These are phyloP conservation scores for Ctenopoma kingsleyae DNA, from an alignment of 2,797 vertebrate genomes.

Conservation along the genomic window DNA sequence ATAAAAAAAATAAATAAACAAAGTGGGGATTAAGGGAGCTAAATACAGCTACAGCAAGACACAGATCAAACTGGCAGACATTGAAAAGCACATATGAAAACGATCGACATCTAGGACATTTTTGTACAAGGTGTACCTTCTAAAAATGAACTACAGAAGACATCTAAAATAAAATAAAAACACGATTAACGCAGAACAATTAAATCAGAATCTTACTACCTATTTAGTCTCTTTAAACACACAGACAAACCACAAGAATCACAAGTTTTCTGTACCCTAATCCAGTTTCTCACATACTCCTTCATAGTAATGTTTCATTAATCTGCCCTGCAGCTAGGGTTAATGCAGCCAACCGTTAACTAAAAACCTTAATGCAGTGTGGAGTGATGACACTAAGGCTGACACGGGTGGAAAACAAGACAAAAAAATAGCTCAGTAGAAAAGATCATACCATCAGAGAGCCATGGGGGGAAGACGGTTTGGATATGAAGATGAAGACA, in stretches of 20 bases:
- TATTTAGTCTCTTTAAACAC: slow-evolving; percentile 46
- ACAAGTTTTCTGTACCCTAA: slow-evolving; percentile 44
- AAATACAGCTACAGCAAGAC: slow-evolving; percentile 72
- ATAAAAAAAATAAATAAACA: slow-evolving; percentile 42
- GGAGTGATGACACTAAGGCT: slow-evolving; percentile 55
- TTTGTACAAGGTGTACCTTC: slow-evolving; percentile 53
- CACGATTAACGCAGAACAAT: slow-evolving; percentile 42
- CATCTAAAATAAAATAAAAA: slow-evolving; percentile 38
- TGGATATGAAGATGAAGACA: slow-evolving; percentile 62
- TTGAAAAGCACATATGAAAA: slow-evolving; percentile 69
- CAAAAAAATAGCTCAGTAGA: slow-evolving; percentile 44
- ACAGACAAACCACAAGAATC: slow-evolving; percentile 58
- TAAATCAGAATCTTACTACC: slow-evolving; percentile 45
- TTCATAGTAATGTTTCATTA: slow-evolving; percentile 28
- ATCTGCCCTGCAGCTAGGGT: slow-evolving; percentile 45
- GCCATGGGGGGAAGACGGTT: slow-evolving; percentile 50
- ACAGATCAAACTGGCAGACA: slow-evolving; percentile 74
- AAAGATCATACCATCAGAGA: slow-evolving; percentile 60
- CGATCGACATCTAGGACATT: slow-evolving; percentile 59
- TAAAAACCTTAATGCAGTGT: slow-evolving; percentile 53
- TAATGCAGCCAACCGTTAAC: slow-evolving; percentile 46
- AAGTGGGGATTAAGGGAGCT: slow-evolving; percentile 49
- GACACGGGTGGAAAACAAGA: slow-evolving; percentile 59
- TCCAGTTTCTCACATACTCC: slow-evolving; percentile 43
- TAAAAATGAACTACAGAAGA: slow-evolving; percentile 49